Base-by-base conservation (phyloP, 35 echinoderm and acorn worm genomes). In the Heliocidaris tuberculata region DNA sequence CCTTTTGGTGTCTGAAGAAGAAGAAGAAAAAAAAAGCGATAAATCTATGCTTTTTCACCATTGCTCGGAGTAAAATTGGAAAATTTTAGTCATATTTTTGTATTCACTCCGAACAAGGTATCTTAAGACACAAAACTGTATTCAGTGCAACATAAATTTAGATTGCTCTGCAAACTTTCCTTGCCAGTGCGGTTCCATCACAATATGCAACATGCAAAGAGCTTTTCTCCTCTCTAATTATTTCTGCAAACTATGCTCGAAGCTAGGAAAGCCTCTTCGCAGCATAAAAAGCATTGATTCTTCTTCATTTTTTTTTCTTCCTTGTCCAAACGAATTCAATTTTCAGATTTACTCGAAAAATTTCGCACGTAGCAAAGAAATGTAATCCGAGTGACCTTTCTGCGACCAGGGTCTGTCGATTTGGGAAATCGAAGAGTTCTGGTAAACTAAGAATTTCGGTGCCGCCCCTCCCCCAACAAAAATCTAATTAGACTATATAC, bases 291-390 rank as follows among this genome's bases (percentile, higher is more conserved):
- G 65, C 27, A 78, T 78, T 78, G 65, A 78, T 78, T 19, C 27
- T n/a, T 21, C 27, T 24, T 78, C 65, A 19, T n/a, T 78, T n/a
- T 78, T 24, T 56, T 56, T 0, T 42, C 10, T n/a, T 78, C 24
- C 65, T n/a, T 78, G 65, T 27, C 65, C 65, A 78, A 78, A 78
- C 65, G 65, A 78, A 78, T 78, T 78, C 65, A 78, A 78, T 78
- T 78, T 78, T 78, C 65, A 78, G 65, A 78, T 78, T 78, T 78
- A 78, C 65, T 78, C 65, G 27, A 19, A n/a, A 78, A 78, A 78
- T 78, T 78, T 78, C 65, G 65, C 65, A 78, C 65, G 65, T 78
- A 27, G 65, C 27, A 78, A 78, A 21, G 65, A 78, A 78, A 78
- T 19, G 65, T 78, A 78, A 78, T 78, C 65, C 65, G 17, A 7